Evolutionary conservation across 30 jellyfish, hydroid and myxozoan genomes (phyloP).

Genomic region (Pseudorhiza aurosa): DNA sequence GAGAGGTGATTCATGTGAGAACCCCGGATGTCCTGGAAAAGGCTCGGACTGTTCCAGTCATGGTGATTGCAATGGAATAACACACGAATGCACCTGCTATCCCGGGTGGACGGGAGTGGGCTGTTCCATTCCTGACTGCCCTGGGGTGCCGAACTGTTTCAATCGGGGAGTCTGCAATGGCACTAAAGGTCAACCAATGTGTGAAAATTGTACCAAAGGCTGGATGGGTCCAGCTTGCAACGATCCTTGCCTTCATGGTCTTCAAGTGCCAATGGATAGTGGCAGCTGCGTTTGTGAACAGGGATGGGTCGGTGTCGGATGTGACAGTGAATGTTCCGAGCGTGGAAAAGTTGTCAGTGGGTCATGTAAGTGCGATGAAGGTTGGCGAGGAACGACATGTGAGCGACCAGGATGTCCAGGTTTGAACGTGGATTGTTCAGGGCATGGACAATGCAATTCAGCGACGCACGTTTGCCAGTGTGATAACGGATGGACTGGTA

Average conservation of each 20-base stretch:
- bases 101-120: slow-evolving; percentile 74
- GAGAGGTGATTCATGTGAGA: slow-evolving; percentile 71
- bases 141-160: slow-evolving; percentile 68
- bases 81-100: slow-evolving; percentile 65
- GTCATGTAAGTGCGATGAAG: slow-evolving; percentile 38
- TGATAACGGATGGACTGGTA: slow-evolving; percentile 75
- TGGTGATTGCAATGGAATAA: slow-evolving; percentile 66
- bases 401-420: slow-evolving; percentile 81
- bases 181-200: slow-evolving; percentile 38
- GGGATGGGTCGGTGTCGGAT: slow-evolving; percentile 76
- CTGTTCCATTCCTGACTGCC: slow-evolving; percentile 66
- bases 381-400: slow-evolving; percentile 72
- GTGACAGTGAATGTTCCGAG: slow-evolving; percentile 75
- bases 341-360: slow-evolving; percentile 53
- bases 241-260: slow-evolving; percentile 61
- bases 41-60: slow-evolving; percentile 74
- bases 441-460: slow-evolving; percentile 61
- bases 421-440: slow-evolving; percentile 43
- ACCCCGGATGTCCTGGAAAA: slow-evolving; percentile 77
- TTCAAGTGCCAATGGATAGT: slow-evolving; percentile 67
- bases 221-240: slow-evolving; percentile 83
- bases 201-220: slow-evolving; percentile 56
- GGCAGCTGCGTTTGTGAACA: slow-evolving; percentile 68
- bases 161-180: slow-evolving; percentile 67
- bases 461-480: slow-evolving; percentile 64